Conservation (phyloP, 2,888 invertebrate genomes). For the Blastobasis adustella region DNA sequence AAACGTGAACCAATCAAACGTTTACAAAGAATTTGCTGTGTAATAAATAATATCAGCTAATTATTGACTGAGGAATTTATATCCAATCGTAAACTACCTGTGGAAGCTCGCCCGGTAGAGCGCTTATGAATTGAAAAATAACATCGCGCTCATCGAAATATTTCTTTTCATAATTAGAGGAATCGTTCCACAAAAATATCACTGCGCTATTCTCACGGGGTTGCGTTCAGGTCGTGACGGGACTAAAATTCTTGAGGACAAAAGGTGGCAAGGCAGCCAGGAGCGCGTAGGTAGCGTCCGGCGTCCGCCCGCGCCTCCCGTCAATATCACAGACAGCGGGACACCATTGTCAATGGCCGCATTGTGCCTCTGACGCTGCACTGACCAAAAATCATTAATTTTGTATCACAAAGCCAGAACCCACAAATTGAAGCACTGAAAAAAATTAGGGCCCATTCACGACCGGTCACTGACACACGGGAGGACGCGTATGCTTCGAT, state of each 20-base stretch:
- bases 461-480: constrained; percentile 60
- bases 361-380: constrained; percentile 59
- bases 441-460: constrained; percentile 65
- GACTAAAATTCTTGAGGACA: constrained; percentile 59
- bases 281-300: constrained; percentile 51
- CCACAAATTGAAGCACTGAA: constrained; percentile 68
- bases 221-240: constrained; percentile 59
- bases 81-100: too few species aligned
- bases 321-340: constrained; percentile 72
- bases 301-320: constrained; percentile 43
- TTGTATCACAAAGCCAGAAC: constrained; percentile 72
- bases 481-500: constrained; percentile 39
- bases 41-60: too few species aligned
- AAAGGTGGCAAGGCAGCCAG: constrained; percentile 37
- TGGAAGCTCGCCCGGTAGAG: too few species aligned
- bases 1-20: too few species aligned
- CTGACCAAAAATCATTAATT: constrained; percentile 75
- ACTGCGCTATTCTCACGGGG: constrained; percentile 47
- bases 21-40: too few species aligned
- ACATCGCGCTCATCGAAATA: not conserved
- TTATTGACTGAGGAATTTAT: too few species aligned
- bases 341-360: constrained; percentile 63
- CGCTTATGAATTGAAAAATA: too few species aligned
- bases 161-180: constrained; percentile 41
- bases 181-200: constrained; percentile 43